Percentiles rank a stretch among this genome's conserved stretches.
Evolutionary conservation across 2,797 vertebrate species (phyloP).

Genomic region (Lepidocolaptes lacrymiger): DNA sequence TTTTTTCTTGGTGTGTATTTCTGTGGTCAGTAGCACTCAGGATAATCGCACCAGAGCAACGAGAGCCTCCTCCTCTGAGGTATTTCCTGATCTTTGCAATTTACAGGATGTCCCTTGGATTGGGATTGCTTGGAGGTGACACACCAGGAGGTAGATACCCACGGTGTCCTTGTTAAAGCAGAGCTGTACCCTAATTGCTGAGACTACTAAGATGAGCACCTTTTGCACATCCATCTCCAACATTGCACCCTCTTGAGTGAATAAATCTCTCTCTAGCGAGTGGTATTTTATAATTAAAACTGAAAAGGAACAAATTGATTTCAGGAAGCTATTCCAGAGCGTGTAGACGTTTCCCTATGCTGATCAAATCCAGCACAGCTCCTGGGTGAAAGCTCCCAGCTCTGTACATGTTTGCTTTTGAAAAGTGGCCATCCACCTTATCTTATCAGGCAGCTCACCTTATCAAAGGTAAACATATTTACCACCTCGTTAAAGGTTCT

Average conservation of each 20-base stretch:
- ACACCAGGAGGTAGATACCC: neutral
- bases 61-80: neutral
- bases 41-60: neutral
- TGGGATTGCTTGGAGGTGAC: neutral
- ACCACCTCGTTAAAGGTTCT: conserved; percentile 88
- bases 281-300: conserved; percentile 56
- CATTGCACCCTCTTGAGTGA: neutral
- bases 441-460: conserved; percentile 85
- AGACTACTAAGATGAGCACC: neutral
- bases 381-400: neutral
- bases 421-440: conserved; percentile 80
- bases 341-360: neutral
- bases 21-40: neutral
- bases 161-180: neutral
- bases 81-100: neutral
- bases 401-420: conserved; percentile 76
- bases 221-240: neutral
- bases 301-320: conserved; percentile 60
- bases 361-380: conserved; percentile 27
- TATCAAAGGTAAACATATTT: conserved; percentile 96
- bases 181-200: neutral
- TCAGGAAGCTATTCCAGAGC: neutral
- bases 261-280: conserved; percentile 32
- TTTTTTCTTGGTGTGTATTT: neutral
- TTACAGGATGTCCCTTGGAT: neutral